Conservation (phyloP, 2,888 invertebrate genomes). For the Thymelicus sylvestris region DNA sequence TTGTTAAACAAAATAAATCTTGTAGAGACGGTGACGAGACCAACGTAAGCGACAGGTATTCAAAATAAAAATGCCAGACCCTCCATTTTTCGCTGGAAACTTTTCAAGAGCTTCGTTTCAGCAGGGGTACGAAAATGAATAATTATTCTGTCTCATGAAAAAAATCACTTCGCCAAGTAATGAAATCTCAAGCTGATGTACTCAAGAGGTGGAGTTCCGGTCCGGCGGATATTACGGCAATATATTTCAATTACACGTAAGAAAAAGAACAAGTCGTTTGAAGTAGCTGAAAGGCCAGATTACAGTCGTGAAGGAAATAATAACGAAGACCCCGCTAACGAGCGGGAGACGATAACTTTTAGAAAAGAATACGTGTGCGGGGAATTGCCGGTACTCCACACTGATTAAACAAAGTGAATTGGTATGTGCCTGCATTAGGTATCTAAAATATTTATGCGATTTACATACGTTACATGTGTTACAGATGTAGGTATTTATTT, state of each 20-base stretch:
- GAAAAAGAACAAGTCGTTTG: conserved; percentile 84
- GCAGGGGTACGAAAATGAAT: conserved; percentile 77
- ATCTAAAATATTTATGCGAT: no score
- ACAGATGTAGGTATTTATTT: no score
- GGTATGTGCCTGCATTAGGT: no score
- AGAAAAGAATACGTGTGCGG: conserved; percentile 71
- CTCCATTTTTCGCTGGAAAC: conserved; percentile 51
- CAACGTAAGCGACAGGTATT: conserved; percentile 34
- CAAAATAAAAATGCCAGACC: conserved; percentile 43
- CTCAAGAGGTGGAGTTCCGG: conserved; percentile 76
- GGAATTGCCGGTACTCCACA: conserved; percentile 55
- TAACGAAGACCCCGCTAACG: conserved; percentile 79
- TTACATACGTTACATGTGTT: no score
- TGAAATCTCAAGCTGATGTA: conserved; percentile 82
- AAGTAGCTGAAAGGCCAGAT: conserved; percentile 83
- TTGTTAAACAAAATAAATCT: conserved; percentile 37
- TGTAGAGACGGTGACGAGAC: conserved; percentile 26
- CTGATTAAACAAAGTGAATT: conserved; percentile 55
- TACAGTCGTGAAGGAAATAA: conserved; percentile 79
- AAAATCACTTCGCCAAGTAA: conserved; percentile 80
- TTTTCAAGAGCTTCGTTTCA: conserved; percentile 64
- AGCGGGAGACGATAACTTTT: conserved; percentile 71
- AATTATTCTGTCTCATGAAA: conserved; percentile 79
- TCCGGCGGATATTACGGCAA: conserved; percentile 83
- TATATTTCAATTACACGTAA: conserved; percentile 85